Evolutionary conservation across 2,797 vertebrate species (phyloP), one percentile per base, ranked within the genome.

Genomic region (Enteromius thamalakanensis): DNA sequence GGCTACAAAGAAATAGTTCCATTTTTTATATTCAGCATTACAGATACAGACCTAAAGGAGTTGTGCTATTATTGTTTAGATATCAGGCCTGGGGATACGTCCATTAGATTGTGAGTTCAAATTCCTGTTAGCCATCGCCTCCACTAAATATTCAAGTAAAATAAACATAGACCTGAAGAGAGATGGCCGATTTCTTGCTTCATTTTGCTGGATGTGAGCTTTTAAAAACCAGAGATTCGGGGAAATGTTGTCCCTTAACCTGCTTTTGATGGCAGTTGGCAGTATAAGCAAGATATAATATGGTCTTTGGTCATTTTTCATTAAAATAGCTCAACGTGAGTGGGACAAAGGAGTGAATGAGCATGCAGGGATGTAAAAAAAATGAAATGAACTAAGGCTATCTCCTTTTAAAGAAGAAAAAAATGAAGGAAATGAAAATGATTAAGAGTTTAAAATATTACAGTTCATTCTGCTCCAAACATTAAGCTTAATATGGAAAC

Each of bases 261-360:
- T 92, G 92, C 93, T 94, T 94, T 92, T 93, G 92, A 93, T 93
- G 93, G 92, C 91, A 92, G 87, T 93, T 93, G 94, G 93, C 94
- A 94, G 95, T 92, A 77, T 93, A 90, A 93, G 92, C 91, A 87
- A 91, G 85, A 91, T 76, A 70, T 86, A 89, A 89, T 90, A 87
- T 91, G 90, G 90, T 95, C 93, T 94, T 95, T 94, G 94, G 93
- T 94, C 77, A 90, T 90, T 89, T 89, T 90, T 58, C 80, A 91
- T 85, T 87, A 86, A 89, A 89, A 90, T 82, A 84, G 70, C 87
- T 89, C 84, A 87, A 29, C 62, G 85, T 86, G 53, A 47, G 49
- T 60, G 65, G 76, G 72, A 80, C 37, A 29, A 40, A 37, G 42
- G 12, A 49, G n/a, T 40, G 34, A 19, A 69, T 32, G 37, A 45